Evolutionary conservation across 2,797 vertebrate genomes (phyloP).

Genomic region (Dicrostonyx torquatus): DNA sequence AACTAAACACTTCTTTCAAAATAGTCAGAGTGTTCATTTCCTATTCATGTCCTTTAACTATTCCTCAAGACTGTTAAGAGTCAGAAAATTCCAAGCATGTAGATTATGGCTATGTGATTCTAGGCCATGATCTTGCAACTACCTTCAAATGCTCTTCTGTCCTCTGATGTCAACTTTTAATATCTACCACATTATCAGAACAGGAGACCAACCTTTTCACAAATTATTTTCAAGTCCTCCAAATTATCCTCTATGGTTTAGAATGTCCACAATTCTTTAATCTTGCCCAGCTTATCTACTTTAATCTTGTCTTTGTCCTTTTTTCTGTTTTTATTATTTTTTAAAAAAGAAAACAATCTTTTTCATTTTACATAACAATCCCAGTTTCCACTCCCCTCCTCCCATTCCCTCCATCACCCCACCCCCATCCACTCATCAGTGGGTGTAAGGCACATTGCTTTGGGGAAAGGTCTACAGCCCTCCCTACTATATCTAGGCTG

Average conservation of each 20-base stretch:
- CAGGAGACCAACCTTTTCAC: background rate
- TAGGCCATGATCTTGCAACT: background rate
- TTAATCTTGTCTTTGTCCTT: background rate
- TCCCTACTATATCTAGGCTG: too few relatives aligned
- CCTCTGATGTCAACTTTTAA: background rate
- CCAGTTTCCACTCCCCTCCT: too few relatives aligned
- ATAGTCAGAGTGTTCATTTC: background rate
- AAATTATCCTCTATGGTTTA: background rate
- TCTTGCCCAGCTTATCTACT: background rate
- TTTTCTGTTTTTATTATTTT: background rate
- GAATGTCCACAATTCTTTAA: background rate
- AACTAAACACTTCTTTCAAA: background rate
- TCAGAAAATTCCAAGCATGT: background rate
- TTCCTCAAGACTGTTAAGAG: background rate
- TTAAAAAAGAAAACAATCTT: too few relatives aligned
- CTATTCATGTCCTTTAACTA: background rate
- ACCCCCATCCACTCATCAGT: too few relatives aligned
- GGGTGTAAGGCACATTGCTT: too few relatives aligned
- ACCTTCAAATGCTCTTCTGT: background rate
- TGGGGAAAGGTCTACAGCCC: too few relatives aligned
- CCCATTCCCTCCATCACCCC: too few relatives aligned
- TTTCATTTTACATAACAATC: too few relatives aligned
- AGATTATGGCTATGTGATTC: background rate
- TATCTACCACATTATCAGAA: background rate
- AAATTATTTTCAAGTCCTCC: background rate